A percentile compares a stretch with the other conserved stretches of the same genome.
Conservation (phyloP, 2,113 vertebrate genomes). For the Dasyornis broadbenti region DNA sequence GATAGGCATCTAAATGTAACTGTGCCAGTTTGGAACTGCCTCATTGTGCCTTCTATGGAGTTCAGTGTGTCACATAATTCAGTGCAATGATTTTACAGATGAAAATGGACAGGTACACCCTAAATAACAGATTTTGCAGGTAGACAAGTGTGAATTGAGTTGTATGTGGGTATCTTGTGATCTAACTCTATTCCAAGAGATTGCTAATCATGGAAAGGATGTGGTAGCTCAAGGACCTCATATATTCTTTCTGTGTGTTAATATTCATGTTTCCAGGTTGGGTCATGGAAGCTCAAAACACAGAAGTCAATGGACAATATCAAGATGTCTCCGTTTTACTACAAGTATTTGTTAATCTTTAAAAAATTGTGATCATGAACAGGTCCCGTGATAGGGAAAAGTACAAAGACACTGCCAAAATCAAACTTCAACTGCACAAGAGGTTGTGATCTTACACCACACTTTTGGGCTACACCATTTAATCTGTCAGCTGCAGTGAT, state of each 20-base stretch:
- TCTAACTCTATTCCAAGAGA: neutral
- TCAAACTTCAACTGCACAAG: neutral
- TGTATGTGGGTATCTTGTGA: accelerated
- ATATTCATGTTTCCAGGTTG: neutral
- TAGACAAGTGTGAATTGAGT: neutral
- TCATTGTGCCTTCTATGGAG: neutral
- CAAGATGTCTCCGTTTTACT: neutral
- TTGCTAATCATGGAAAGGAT: neutral
- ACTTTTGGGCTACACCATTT: neutral
- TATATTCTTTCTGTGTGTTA: neutral
- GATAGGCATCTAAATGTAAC: neutral
- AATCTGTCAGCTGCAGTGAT: neutral
- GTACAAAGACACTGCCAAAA: neutral
- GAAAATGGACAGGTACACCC: neutral
- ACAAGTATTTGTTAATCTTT: neutral
- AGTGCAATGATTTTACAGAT: neutral
- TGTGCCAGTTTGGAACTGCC: neutral
- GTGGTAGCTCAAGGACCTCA: neutral
- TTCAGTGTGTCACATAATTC: neutral
- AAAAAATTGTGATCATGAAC: neutral
- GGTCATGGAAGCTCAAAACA: neutral
- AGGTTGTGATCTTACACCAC: neutral
- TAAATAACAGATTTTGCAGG: neutral
- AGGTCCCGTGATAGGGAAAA: neutral
- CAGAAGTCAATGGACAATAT: neutral